Conservation (phyloP, 2,888 invertebrate species). For the Oscheius sp. region DNA sequence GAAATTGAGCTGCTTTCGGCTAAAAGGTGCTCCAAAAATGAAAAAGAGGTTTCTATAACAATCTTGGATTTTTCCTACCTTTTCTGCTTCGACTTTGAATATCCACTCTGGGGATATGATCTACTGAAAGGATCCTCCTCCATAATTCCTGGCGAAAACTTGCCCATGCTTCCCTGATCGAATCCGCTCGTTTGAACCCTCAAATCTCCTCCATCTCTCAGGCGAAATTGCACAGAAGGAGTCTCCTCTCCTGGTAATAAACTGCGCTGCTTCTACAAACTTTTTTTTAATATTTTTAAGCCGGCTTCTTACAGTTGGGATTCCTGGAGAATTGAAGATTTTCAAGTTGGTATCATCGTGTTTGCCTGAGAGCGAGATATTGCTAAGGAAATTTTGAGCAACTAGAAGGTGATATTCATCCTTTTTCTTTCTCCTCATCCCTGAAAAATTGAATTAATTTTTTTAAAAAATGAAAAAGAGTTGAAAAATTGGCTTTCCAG, state of each 20-base stretch:
- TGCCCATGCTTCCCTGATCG: no score
- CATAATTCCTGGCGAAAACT: no score
- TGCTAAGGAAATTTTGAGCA: constrained; percentile 90
- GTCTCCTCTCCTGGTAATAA: background rate
- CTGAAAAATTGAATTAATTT: background rate
- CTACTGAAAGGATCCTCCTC: constrained; percentile 18
- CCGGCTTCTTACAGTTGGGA: background rate
- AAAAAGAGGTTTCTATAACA: no score
- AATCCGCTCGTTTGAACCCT: no score
- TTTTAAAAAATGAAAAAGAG: background rate
- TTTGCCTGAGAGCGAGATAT: constrained; percentile 91
- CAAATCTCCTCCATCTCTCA: background rate
- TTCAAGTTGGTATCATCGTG: constrained; percentile 76
- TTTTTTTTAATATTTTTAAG: background rate
- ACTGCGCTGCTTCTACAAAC: background rate
- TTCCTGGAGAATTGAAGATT: constrained; percentile 47
- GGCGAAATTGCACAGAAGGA: background rate
- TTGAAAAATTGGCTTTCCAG: no score
- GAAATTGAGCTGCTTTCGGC: no score
- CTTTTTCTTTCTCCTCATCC: constrained; percentile 1
- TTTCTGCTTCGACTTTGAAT: background rate
- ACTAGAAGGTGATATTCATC: constrained; percentile 77
- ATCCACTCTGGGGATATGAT: constrained; percentile 4
- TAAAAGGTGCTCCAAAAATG: no score
- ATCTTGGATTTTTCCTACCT: no score